These are phyloP conservation scores for Chlorops oryzae DNA, from an alignment of 1,140 invertebrate species.

Conservation along the genomic window DNA sequence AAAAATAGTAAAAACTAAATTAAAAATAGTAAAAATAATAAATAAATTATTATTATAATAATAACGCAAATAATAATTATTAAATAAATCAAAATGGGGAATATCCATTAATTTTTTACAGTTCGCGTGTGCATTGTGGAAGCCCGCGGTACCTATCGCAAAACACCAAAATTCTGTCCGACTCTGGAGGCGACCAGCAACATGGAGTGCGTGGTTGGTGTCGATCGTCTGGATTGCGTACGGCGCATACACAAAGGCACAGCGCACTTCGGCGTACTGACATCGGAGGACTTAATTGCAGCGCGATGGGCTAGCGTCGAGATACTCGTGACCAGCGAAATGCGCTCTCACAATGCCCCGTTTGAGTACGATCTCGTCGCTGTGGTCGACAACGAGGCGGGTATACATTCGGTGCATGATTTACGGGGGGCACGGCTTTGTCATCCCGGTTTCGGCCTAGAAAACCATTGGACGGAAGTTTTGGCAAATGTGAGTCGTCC, in stretches of 20 bases:
- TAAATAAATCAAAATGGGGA: too few relatives aligned
- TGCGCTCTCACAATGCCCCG: conserved; percentile 51
- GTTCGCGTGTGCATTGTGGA: conserved; percentile 64
- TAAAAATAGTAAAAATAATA: too few relatives aligned
- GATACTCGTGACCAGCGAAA: conserved; percentile 63
- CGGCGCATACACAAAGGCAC: conserved; percentile 62
- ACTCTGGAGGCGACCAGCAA: conserved; percentile 53
- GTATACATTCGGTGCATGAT: conserved; percentile 52
- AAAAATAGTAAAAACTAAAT: neutral
- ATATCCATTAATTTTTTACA: too few relatives aligned
- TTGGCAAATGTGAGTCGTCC: conserved; percentile 58
- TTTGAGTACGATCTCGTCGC: conserved; percentile 65
- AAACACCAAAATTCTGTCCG: conserved; percentile 56
- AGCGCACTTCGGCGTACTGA: conserved; percentile 76
- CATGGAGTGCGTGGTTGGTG: conserved; percentile 60
- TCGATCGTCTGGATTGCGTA: conserved; percentile 71
- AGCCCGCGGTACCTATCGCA: conserved; percentile 53
- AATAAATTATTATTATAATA: too few relatives aligned
- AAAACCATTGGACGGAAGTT: conserved; percentile 61
- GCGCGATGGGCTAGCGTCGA: conserved; percentile 61
- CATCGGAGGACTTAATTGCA: conserved; percentile 73
- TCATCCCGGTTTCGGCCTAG: conserved; percentile 64
- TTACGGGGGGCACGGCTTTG: conserved; percentile 64
- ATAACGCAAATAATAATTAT: too few relatives aligned
- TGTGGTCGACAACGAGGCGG: conserved; percentile 56